phyloP scores from a whole-genome alignment of 2,113 vertebrate genomes.

The Hippocampus barbouri region DNA sequence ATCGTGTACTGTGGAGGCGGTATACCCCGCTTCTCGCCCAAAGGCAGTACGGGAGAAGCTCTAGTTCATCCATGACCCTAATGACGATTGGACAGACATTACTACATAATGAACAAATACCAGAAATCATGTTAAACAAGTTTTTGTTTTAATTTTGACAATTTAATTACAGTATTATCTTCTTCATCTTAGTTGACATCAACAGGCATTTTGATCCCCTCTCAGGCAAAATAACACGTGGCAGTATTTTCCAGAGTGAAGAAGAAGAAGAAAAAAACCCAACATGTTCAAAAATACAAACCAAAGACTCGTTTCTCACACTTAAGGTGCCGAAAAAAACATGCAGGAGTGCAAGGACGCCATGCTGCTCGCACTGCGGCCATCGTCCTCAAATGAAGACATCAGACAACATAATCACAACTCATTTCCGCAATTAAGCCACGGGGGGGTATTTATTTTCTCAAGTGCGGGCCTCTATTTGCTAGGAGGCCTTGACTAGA shows the following conservation, averaged over 20 bases:
- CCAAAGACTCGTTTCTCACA: background rate
- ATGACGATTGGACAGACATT: background rate
- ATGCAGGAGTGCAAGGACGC: background rate
- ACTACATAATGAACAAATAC: background rate
- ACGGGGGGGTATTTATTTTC: no score
- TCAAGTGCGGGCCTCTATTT: no score
- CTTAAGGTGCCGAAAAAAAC: background rate
- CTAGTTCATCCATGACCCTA: no score
- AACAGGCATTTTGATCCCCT: constrained; percentile 32
- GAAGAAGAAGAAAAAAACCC: constrained; percentile 21
- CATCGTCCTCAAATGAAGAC: background rate
- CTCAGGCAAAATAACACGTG: constrained; percentile 36
- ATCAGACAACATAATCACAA: no score
- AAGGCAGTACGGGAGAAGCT: no score
- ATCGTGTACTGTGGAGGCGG: no score
- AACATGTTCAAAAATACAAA: constrained; percentile 44
- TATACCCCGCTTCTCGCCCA: no score
- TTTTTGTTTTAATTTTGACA: constrained; percentile 5
- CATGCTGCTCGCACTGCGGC: background rate
- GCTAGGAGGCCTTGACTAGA: no score
- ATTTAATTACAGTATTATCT: constrained; percentile 19
- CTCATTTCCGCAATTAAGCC: no score
- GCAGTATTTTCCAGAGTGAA: constrained; percentile 42
- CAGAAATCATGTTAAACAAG: constrained; percentile 32
- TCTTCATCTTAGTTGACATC: constrained; percentile 34